phyloP scores from a whole-genome alignment of 2,888 invertebrate genomes.

The Neelides folsomi region DNA sequence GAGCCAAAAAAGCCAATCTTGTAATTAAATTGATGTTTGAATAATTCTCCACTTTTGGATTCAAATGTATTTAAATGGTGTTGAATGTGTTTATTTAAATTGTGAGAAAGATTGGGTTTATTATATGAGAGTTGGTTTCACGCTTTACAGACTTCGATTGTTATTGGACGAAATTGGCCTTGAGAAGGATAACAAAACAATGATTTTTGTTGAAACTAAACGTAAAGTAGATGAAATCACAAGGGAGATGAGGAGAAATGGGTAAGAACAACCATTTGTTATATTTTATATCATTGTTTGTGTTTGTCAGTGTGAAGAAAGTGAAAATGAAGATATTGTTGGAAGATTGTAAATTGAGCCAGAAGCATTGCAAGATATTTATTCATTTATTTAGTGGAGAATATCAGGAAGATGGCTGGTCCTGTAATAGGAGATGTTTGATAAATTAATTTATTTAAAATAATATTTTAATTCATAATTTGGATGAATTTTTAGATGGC shows the following conservation, averaged over 20 bases:
- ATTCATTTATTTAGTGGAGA: too few relatives aligned
- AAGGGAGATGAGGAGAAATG: slow-evolving; percentile 48
- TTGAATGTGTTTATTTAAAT: neutral
- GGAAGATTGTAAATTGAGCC: neutral
- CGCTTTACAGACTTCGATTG: slow-evolving; percentile 40
- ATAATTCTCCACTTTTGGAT: slow-evolving; percentile 18
- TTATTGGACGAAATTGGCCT: slow-evolving; percentile 50
- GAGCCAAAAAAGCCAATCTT: neutral
- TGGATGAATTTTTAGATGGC: slow-evolving; percentile 48
- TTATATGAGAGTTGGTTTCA: slow-evolving; percentile 12
- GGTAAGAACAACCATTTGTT: slow-evolving; percentile 38
- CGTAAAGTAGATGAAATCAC: slow-evolving; percentile 55
- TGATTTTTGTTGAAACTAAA: slow-evolving; percentile 60
- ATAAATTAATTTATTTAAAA: neutral
- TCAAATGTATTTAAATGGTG: neutral
- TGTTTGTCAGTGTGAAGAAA: neutral
- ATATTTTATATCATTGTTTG: neutral
- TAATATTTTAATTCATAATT: neutral
- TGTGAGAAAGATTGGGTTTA: slow-evolving; percentile 34
- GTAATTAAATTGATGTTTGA: neutral
- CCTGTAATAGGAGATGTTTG: neutral
- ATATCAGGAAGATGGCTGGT: neutral
- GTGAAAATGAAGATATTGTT: neutral
- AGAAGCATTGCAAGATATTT: too few relatives aligned
- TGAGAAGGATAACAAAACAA: slow-evolving; percentile 54